Evolutionary conservation across 92 coral and sea anemone genomes (phyloP), one percentile per base, ranked within the genome.

Genomic region (Porites cylindrica): DNA sequence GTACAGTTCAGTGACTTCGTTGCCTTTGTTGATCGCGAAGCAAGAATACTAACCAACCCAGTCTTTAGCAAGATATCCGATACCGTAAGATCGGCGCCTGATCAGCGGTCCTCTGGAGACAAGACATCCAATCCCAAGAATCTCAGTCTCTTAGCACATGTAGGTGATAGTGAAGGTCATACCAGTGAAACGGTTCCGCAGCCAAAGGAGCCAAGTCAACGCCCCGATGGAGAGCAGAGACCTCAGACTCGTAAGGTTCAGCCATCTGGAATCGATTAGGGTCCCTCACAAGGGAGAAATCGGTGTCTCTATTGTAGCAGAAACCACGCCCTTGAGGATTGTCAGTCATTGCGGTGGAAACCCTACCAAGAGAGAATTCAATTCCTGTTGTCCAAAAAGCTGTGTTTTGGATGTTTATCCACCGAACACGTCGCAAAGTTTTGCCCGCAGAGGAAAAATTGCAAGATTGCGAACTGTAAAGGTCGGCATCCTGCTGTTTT

Each of bases 341-440:
- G 93, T 32, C 64, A 65, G 26, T 66, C 68, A 1, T 70, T 90
- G 10, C 80, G 82, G 65, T 80, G 87, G 56, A 76, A 66, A 61
- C 90, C 90, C 13, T 86, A 85, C 43, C 70, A 60, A 54, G 90
- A 90, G 29, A 69, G 86, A 8, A 74, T 90, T 19, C 80, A 70
- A 63, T 79, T 90, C 67, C 38, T 86, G 43, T 59, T 29, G 76
- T 64, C 54, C 47, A 79, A 79, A 20, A 32, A 81, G 20, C 80
- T 90, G n/a, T 90, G 93, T 11, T 90, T 90, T 86, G 93, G 93
- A 4, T 89, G 86, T 61, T 76, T 85, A 58, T 80, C 64, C 26
- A 53, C 64, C 14, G 58, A 81, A 9, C 93, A 85, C 66, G 20
- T 65, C 6, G 90, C 76, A n/a, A 85, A 73, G 56, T 71, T 29